A percentile compares a stretch with the other conserved stretches of the same genome.
Conservation (phyloP, 2,888 invertebrate genomes). For the Dasypolia templi region DNA sequence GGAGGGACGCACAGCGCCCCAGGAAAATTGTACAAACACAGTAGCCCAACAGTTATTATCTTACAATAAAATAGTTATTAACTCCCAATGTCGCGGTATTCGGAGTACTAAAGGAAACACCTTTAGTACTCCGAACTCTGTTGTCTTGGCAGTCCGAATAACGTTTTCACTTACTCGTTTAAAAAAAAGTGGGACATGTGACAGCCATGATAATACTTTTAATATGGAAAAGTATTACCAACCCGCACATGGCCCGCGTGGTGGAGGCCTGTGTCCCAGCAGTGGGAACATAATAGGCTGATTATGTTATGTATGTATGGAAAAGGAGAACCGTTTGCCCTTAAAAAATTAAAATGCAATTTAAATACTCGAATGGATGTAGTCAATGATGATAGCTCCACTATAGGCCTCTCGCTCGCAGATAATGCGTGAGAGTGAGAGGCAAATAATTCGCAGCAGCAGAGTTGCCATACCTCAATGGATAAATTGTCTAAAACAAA, state of each 20-base stretch:
- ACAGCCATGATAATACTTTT: neutral
- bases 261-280: too few relatives aligned
- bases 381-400: neutral
- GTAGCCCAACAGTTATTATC: constrained; percentile 34
- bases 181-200: constrained; percentile 2
- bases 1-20: too few relatives aligned
- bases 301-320: too few relatives aligned
- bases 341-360: constrained; percentile 4
- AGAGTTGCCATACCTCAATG: constrained; percentile 3
- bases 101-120: too few relatives aligned
- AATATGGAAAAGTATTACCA: neutral
- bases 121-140: too few relatives aligned
- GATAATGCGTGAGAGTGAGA: neutral
- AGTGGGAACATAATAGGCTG: too few relatives aligned
- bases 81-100: constrained; percentile 23
- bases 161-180: constrained; percentile 1
- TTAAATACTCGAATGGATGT: neutral
- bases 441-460: neutral
- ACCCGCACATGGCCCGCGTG: too few relatives aligned
- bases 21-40: too few relatives aligned
- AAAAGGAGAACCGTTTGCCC: neutral
- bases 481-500: neutral
- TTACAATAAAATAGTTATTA: constrained; percentile 35
- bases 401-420: constrained; percentile 10
- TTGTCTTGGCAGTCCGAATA: neutral